Base-by-base conservation (phyloP, 1,140 invertebrate genomes). In the Drosophila funebris region DNA sequence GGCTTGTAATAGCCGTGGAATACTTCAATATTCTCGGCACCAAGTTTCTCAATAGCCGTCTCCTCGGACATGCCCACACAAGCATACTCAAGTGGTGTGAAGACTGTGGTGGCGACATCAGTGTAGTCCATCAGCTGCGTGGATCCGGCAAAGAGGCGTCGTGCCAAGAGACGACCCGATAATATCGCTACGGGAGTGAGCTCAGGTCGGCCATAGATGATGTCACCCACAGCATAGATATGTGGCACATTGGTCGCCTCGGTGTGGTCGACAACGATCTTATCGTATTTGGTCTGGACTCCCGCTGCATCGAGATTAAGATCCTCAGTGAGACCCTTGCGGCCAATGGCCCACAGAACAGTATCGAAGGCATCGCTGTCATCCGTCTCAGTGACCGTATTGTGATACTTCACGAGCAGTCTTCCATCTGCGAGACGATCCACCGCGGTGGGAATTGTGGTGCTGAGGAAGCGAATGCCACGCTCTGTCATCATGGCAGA, bases 181-280 rank as follows among this genome's bases (percentile, higher is more conserved):
- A 98, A 95, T 85, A 99, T 98, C 11, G 98, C 98, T 0, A 99
- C 98, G 2, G 98, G 98, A 0, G 98, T 99, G 6, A 99, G 93
- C 93, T 99, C 98, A 0, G 97, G 97, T 80, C 94, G 93, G 33
- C 94, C 95, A 79, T 97, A 94, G 44, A 99, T 93, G 70, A 99
- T 96, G 93, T 99, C 99, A 11, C 98, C 99, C 70, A 99, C 96
- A 3, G 98, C 98, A 92, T 94, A 98, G 13, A 99, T 96, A 92
- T 99, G 94, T 0, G 95, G 93, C 54, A 98, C 94, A 92, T 96
- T 98, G 0, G 97, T 98, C 88, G 96, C 95, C 92, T 99, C 98
- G 16, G 94, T 93, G 1, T 92, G 83, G 56, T 95, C 92, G 0
- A 94, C 92, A 5, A 94, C 90, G 44, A 97, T 94, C 92, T 97